These are phyloP conservation scores for Actinemys pallida DNA, from an alignment of 2,113 vertebrate species.

Conservation along the genomic window DNA sequence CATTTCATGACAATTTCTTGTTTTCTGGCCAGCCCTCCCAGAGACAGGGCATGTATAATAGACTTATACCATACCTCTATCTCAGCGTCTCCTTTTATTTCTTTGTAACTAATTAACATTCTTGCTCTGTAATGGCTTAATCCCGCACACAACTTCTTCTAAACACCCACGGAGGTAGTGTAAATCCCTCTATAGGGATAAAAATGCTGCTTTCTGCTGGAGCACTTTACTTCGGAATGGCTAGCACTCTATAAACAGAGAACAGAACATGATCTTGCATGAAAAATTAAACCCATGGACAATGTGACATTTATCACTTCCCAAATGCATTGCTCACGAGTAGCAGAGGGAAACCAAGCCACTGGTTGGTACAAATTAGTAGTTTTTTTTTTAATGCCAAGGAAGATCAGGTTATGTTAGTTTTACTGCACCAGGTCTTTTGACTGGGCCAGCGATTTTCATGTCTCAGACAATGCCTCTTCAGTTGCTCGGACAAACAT, in stretches of 20 bases:
- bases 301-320: slow-evolving; percentile 43
- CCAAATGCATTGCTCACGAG: slow-evolving; percentile 1
- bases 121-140: neutral
- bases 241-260: neutral
- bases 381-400: slow-evolving; percentile 7
- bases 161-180: neutral
- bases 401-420: neutral
- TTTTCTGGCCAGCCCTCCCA: neutral
- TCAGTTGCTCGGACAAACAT: neutral
- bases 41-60: neutral
- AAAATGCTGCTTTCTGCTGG: neutral
- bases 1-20: neutral
- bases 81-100: neutral
- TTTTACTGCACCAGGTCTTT: too few relatives aligned
- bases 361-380: slow-evolving; percentile 37
- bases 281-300: slow-evolving; percentile 52
- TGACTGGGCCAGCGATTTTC: neutral
- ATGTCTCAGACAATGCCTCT: slow-evolving; percentile 9
- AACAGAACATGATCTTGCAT: slow-evolving; percentile 25
- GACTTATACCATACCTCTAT: neutral
- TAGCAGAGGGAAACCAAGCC: slow-evolving; percentile 17
- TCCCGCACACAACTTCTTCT: neutral
- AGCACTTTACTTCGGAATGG: slow-evolving; percentile 34
- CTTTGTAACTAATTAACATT: slow-evolving; percentile 14
- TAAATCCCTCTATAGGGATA: neutral